Base-by-base conservation (phyloP, 2,888 invertebrate genomes). In the Ormyrus pomaceus region DNA sequence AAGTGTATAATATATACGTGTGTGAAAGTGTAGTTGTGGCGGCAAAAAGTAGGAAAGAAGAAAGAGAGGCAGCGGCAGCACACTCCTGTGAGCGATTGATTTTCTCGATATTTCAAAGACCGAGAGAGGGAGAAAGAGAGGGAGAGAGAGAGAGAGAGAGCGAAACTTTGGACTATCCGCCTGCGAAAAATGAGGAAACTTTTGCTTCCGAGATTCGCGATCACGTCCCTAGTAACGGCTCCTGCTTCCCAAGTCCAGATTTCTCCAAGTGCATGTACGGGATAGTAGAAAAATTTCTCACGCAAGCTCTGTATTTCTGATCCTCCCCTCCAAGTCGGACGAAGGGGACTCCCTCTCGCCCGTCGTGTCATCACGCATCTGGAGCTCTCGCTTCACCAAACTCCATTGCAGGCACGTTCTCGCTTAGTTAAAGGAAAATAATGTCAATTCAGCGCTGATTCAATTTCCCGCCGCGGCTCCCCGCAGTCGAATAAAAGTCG, bases 111-210 rank as follows among this genome's bases (percentile, higher is more conserved):
- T 89, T 88, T 87, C 80, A 80, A 55, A 50, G 72, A n/a, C n/a
- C 34, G 51, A 19, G 46, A 1, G 50, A 9, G n/a, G 19, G 61
- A 10, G 55, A 55, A 13, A 68, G 64, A 66, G 76, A 84, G 73
- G 19, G 61, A 10, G 55, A 55, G 45, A 68, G 64, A 66, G 76
- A 84, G 73, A 64, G 61, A 55, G 73, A 68, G 46, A 65, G 61
- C 74, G 85, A 89, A 89, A 86, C n/a, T 87, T 88, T 86, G 84
- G 82, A 83, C 84, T 81, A 82, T 83, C 82, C 85, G 82, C 71
- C 84, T 82, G 86, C 86, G 88, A 89, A 89, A 89, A 90, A 90
- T 89, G 89, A 88, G 88, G 87, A 88, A 90, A 90, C 87, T 89
- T 90, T 86, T 85, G 83, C 85, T 82, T 77, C 84, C 80, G 83